Evolutionary conservation across 2,797 vertebrate species (phyloP), one percentile per base, ranked within the genome.

Genomic region (Cynopterus sphinx): DNA sequence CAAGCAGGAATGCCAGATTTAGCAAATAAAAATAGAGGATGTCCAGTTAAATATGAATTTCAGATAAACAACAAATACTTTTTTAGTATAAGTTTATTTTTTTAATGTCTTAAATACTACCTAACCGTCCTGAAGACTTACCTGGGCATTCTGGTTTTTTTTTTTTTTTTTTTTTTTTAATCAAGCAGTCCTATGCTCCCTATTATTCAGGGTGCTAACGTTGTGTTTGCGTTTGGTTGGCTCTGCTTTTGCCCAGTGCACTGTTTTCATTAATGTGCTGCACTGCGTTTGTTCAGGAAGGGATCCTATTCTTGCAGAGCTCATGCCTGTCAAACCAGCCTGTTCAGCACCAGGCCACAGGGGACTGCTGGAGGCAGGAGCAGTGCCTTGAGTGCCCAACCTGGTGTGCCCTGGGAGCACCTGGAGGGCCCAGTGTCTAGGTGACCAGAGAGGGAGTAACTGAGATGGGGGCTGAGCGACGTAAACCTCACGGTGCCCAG

Each of bases 381-480:
- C 1, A 24, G 61, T n/a, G 15, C 24, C 55, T 67, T 26, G 49
- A n/a, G 19, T 0, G 0, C 26, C 16, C 68, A 31, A 39, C 12
- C 22, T 13, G 39, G 10, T 28, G 31, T 79, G 15, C 53, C 24
- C 67, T 13, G 46, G 59, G 49, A 55, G 24, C 17, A 16, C 9
- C 17, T 26, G 15, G n/a, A 51, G 26, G 21, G 33, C 26, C 12
- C 12, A 0, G 5, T 0, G 0, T 36, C 36, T 22, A 33, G 57
- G 59, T 94, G 81, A 78, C 84, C 39, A 61, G 28, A 49, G 95
- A 49, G 15, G 57, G 46, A 63, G 51, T 17, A 77, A 26, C 43
- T 55, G 57, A 10, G n/a, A 13, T 3, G 24, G 63, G 5, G 11
- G n/a, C 53, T n/a, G 36, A 49, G 43, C 0, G 46, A 49, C 28